phyloP scores from a whole-genome alignment of 2,888 invertebrate genomes.

The Spodoptera littoralis region DNA sequence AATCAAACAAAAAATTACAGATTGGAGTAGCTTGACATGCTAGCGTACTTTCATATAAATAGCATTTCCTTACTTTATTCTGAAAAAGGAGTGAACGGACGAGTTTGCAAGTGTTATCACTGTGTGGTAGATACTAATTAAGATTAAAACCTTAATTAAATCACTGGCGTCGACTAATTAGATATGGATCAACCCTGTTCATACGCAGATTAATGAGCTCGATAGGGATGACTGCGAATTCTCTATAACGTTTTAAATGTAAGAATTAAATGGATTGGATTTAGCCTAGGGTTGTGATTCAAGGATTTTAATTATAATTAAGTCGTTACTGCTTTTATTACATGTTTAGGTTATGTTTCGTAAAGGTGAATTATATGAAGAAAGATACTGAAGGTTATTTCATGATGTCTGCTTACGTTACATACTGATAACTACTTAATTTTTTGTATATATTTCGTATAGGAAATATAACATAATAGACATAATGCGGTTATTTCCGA shows the following conservation, averaged over 20 bases:
- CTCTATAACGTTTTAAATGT: conserved; percentile 22
- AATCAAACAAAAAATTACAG: too few relatives aligned
- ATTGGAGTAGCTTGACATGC: too few relatives aligned
- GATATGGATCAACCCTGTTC: conserved; percentile 54
- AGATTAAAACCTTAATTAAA: conserved; percentile 54
- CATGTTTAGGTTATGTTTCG: too few relatives aligned
- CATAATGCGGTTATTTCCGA: too few relatives aligned
- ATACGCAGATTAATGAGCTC: conserved; percentile 51
- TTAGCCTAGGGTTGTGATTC: neutral
- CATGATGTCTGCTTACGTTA: too few relatives aligned
- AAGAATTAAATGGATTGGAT: conserved; percentile 31
- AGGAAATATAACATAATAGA: too few relatives aligned
- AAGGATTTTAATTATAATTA: too few relatives aligned
- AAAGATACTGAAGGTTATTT: too few relatives aligned
- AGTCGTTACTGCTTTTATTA: too few relatives aligned
- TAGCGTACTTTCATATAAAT: neutral
- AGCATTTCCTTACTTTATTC: neutral
- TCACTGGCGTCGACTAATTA: conserved; percentile 53
- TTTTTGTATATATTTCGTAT: too few relatives aligned
- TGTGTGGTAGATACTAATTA: conserved; percentile 38
- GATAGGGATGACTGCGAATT: conserved; percentile 39
- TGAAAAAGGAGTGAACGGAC: conserved; percentile 6
- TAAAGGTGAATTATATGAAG: too few relatives aligned
- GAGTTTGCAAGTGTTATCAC: conserved; percentile 25
- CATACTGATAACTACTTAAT: too few relatives aligned